Conservation (phyloP, 2,113 vertebrate species). For the Amphiprion ocellaris region DNA sequence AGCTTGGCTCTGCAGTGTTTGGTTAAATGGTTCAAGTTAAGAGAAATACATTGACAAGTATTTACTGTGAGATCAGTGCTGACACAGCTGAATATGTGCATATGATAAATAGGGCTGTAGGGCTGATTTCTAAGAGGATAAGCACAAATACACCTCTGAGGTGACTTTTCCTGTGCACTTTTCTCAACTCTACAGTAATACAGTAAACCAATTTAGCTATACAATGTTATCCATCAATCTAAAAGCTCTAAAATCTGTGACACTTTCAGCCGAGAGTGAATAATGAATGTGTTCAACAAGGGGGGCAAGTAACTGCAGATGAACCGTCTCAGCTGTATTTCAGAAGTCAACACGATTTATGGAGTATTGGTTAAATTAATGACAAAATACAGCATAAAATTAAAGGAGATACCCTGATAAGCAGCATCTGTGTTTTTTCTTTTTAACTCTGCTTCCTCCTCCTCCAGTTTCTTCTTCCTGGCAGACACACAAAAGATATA, state of each 20-base stretch:
- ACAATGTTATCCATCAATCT: neutral
- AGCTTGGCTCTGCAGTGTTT: too few relatives aligned
- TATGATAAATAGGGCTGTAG: neutral
- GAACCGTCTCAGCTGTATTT: neutral
- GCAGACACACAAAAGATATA: slow-evolving; percentile 26
- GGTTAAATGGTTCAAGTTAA: too few relatives aligned
- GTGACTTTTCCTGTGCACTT: neutral
- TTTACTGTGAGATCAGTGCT: neutral
- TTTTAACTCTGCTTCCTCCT: slow-evolving; percentile 93
- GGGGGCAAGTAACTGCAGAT: neutral
- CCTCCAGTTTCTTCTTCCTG: slow-evolving; percentile 89
- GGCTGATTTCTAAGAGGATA: neutral
- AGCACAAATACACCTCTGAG: neutral
- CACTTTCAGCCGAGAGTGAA: neutral
- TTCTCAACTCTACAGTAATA: neutral
- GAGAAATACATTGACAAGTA: too few relatives aligned
- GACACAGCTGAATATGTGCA: neutral
- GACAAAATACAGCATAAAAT: neutral
- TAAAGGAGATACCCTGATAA: slow-evolving; percentile 89
- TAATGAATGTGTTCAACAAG: neutral
- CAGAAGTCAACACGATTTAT: neutral
- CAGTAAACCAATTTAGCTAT: neutral
- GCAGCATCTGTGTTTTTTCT: slow-evolving; percentile 94
- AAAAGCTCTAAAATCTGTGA: neutral
- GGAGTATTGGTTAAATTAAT: neutral